A percentile compares a stretch with the other conserved stretches of the same genome.
phyloP scores from a whole-genome alignment of 2,888 invertebrate species.

The Amphipyra tragopoginis region DNA sequence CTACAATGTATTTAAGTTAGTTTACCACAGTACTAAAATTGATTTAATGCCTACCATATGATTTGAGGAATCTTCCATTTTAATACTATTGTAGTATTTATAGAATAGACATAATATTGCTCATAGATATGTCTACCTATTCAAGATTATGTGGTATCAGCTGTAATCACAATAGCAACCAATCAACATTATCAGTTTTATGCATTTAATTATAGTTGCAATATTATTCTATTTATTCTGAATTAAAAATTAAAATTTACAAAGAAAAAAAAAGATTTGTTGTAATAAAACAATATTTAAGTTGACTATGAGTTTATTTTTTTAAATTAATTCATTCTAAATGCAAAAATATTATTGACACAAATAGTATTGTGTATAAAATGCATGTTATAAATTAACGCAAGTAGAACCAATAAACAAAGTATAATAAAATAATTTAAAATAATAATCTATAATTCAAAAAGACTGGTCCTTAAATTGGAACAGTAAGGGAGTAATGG shows the following conservation, averaged over 20 bases:
- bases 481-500: too few species aligned
- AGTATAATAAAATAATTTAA: too few species aligned
- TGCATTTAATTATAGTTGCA: slow-evolving; percentile 18
- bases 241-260: neutral
- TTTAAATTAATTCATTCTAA: too few species aligned
- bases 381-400: too few species aligned
- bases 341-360: too few species aligned
- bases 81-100: neutral
- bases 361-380: too few species aligned
- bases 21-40: neutral
- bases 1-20: neutral
- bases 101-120: neutral
- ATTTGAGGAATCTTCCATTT: slow-evolving; percentile 19
- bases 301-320: too few species aligned
- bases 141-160: slow-evolving; percentile 41
- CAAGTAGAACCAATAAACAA: too few species aligned
- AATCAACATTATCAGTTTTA: slow-evolving; percentile 28
- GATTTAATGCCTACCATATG: slow-evolving; percentile 2
- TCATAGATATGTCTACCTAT: neutral
- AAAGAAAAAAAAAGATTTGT: too few species aligned
- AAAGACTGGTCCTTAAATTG: too few species aligned
- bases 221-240: slow-evolving; percentile 16
- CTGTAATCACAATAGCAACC: slow-evolving; percentile 42
- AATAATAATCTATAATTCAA: too few species aligned
- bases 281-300: too few species aligned